Conservation (phyloP, 2,888 invertebrate genomes). For the Athalia circularis region DNA sequence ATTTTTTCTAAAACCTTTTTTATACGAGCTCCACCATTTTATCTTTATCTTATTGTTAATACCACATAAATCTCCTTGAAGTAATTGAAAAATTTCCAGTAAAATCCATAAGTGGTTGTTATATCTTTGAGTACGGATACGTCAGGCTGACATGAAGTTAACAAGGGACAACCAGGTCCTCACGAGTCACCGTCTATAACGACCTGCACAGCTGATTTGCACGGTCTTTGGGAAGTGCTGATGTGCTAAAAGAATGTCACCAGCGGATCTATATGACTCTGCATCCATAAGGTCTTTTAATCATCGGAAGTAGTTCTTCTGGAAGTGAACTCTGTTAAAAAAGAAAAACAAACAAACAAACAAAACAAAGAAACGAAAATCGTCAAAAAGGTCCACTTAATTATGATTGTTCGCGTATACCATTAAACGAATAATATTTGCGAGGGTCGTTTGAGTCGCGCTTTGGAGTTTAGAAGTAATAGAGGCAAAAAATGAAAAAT, state of each 20-base stretch:
- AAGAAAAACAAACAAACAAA: constrained; percentile 2
- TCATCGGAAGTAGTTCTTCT: constrained; percentile 1
- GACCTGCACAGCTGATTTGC: constrained; percentile 51
- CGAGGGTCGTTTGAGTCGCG: background rate
- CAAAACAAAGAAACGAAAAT: constrained; percentile 3
- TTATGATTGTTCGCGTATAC: constrained; percentile 12
- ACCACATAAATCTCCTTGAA: background rate
- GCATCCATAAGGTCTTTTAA: background rate
- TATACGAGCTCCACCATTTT: too few species aligned
- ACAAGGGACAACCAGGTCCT: constrained; percentile 58
- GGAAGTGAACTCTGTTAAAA: background rate
- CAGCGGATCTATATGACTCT: background rate
- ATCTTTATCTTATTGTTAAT: too few species aligned
- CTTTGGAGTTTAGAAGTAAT: background rate
- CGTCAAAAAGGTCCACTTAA: background rate
- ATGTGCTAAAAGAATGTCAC: constrained; percentile 34
- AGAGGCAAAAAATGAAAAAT: background rate
- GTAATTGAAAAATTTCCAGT: background rate
- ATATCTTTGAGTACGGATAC: constrained; percentile 62
- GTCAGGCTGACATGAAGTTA: constrained; percentile 60
- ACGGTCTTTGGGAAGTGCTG: constrained; percentile 19
- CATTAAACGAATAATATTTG: constrained; percentile 12
- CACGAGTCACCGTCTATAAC: constrained; percentile 65
- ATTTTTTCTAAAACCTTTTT: too few species aligned
- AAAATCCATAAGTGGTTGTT: constrained; percentile 11